These are phyloP conservation scores for Coleophora flavipennella DNA, from an alignment of 2,888 invertebrate genomes.

Conservation along the genomic window DNA sequence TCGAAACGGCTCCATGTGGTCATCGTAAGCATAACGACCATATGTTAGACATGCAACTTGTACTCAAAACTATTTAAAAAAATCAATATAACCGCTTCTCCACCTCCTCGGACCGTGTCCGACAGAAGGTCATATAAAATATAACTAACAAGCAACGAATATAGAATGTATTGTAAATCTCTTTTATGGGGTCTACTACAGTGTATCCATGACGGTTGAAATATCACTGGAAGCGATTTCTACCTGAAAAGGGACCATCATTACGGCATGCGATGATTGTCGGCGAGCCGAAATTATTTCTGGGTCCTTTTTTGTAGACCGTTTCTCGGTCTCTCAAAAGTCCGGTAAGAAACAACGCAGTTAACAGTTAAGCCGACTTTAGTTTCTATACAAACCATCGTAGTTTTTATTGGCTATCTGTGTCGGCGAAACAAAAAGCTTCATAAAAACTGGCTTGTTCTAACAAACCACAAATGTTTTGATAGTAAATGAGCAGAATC, in stretches of 20 bases:
- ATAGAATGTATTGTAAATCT: conserved; percentile 64
- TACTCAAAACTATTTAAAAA: conserved; percentile 48
- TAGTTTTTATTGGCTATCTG: conserved; percentile 30
- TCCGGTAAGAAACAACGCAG: conserved; percentile 43
- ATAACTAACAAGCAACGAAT: conserved; percentile 61
- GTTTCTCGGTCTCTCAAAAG: conserved; percentile 47
- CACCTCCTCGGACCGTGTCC: conserved; percentile 46
- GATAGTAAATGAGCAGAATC: conserved; percentile 24
- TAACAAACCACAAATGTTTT: conserved; percentile 35
- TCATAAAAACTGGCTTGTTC: conserved; percentile 24
- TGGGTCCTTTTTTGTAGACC: conserved; percentile 37
- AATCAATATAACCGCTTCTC: conserved; percentile 46
- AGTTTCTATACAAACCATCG: conserved; percentile 28
- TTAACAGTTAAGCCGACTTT: conserved; percentile 45
- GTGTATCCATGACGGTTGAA: conserved; percentile 62
- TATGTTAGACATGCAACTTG: conserved; percentile 42
- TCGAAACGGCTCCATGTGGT: conserved; percentile 37
- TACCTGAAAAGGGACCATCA: conserved; percentile 69
- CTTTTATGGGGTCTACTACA: conserved; percentile 62
- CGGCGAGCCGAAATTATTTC: conserved; percentile 61
- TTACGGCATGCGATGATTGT: conserved; percentile 62
- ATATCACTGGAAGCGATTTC: conserved; percentile 63
- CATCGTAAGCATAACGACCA: conserved; percentile 44
- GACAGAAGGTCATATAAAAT: conserved; percentile 57
- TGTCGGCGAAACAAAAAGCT: conserved; percentile 36